A percentile compares a stretch with the other conserved stretches of the same genome.
These are phyloP conservation scores for Tapirus terrestris DNA, from an alignment of 2,113 vertebrate species.

Conservation along the genomic window DNA sequence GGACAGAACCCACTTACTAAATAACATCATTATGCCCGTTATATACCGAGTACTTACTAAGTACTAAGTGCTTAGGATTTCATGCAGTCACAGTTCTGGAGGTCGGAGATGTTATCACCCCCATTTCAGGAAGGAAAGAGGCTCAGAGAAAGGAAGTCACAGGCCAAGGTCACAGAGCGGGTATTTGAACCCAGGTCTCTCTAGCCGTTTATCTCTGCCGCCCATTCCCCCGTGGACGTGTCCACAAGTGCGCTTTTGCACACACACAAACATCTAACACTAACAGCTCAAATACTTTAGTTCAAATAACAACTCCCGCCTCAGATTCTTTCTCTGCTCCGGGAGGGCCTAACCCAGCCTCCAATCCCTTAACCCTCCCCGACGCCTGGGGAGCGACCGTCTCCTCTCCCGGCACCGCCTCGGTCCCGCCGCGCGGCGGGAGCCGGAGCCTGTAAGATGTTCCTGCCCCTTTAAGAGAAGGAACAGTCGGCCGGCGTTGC, in stretches of 20 bases:
- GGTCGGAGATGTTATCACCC: background rate
- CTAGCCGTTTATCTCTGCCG: background rate
- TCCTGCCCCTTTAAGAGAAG: constrained; percentile 60
- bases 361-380: background rate
- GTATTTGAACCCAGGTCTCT: background rate
- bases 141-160: constrained; percentile 21
- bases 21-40: background rate
- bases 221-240: background rate
- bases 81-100: background rate
- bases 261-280: background rate
- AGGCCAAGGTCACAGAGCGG: background rate
- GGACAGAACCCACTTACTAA: background rate
- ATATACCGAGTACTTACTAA: background rate
- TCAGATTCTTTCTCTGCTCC: background rate
- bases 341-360: background rate
- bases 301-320: background rate
- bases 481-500: constrained; percentile 77
- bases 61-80: background rate
- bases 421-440: rapidly evolving
- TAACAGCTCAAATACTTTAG: background rate
- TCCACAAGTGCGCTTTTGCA: background rate
- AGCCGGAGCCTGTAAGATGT: background rate
- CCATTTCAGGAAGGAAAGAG: constrained; percentile 34
- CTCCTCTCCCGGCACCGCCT: background rate
- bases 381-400: background rate